Evolutionary conservation across 64 coral and sea anemone genomes (phyloP).

Genomic region (Acropora yongei): DNA sequence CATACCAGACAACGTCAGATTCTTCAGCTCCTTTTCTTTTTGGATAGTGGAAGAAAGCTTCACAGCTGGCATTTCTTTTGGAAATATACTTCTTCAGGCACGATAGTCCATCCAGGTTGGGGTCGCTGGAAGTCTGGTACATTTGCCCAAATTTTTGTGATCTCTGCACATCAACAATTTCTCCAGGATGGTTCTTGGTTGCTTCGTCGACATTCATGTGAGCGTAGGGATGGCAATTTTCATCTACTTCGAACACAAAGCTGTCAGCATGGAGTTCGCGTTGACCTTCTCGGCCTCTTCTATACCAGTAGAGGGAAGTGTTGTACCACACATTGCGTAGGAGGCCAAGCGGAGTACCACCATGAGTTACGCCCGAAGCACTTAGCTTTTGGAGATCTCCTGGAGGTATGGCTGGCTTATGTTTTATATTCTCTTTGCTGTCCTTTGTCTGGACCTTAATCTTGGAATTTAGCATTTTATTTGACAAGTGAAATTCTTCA

Average conservation of each 20-base stretch:
- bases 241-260: constrained; percentile 19
- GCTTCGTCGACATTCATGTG: constrained; percentile 36
- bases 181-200: constrained; percentile 30
- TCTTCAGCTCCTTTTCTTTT: constrained; percentile 11
- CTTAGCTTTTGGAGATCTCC: neutral
- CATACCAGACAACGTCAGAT: too few species aligned
- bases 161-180: neutral
- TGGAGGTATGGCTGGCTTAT: constrained; percentile 21
- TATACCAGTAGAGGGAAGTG: constrained; percentile 6
- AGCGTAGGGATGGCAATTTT: constrained; percentile 2
- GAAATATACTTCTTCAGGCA: constrained; percentile 11
- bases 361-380: neutral
- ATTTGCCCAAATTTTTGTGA: constrained; percentile 42
- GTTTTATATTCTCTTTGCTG: neutral
- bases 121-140: constrained; percentile 33
- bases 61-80: too few species aligned
- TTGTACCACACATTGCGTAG: constrained; percentile 25
- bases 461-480: constrained; percentile 37
- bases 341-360: neutral
- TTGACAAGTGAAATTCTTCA: constrained; percentile 36
- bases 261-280: constrained; percentile 20
- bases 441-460: constrained; percentile 17
- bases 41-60: constrained; percentile 63
- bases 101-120: constrained; percentile 16
- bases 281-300: constrained; percentile 47